Evolutionary conservation across 2,888 invertebrate species (phyloP), one percentile per base, ranked within the genome.

Genomic region (Teinopalpus imperialis): DNA sequence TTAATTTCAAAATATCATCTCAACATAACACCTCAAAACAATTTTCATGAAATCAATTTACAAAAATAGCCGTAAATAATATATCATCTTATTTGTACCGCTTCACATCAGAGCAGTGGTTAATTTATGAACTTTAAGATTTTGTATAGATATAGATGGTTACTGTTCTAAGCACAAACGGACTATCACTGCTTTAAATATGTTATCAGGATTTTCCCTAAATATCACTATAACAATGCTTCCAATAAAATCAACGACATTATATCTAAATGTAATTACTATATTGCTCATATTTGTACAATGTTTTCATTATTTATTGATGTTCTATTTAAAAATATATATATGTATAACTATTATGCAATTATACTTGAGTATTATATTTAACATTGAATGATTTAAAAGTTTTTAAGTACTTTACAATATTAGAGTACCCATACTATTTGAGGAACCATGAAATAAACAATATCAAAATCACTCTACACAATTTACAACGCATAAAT

Each of bases 261-360:
- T 78, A 74, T 69, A 70, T 55, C 70, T 77, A 74, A 80, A 81
- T 73, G 78, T 72, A 74, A 57, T 72, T 75, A 73, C 82, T 87
- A 88, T 88, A 88, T 88, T 88, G 88, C 88, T 88, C 76, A 74
- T 82, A 70, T 87, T 88, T 88, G 88, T 88, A 88, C 88, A 87
- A 86, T 83, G 86, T 86, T 88, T 80, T 81, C 81, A 70, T 81
- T 66, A 78, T 74, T 72, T 81, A 82, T 88, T 87, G 88, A 87
- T 88, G 87, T 87, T 86, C 69, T 75, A 75, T 78, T 80, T 72
- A 71, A 81, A 82, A 81, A 83, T 86, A 81, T 80, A 78, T 62
- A 67, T 32, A 64, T 68, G 53, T 60, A 66, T 73, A 68, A 52
- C 52, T 74, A 74, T 61, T 79, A 72, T 79, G 70, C 69, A 78